Evolutionary conservation across 2,113 vertebrate species (phyloP).

Genomic region (Calonectris borealis): DNA sequence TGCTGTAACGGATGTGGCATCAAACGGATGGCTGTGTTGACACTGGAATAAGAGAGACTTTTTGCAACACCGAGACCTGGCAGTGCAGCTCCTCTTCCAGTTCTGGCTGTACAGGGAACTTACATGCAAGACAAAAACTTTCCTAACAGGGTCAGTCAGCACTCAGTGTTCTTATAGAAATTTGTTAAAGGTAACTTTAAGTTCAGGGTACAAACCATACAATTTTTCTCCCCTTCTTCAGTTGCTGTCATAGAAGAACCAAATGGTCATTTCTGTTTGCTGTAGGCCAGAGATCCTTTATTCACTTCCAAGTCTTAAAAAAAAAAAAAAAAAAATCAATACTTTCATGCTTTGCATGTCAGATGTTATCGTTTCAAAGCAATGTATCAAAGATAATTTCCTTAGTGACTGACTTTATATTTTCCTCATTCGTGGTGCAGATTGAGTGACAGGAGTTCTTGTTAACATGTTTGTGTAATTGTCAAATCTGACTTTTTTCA

Average conservation of each 20-base stretch:
- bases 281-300: neutral
- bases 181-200: neutral
- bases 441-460: neutral
- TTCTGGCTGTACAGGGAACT: neutral
- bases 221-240: neutral
- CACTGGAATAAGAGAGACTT: neutral
- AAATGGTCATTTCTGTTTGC: neutral
- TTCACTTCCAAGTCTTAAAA: neutral
- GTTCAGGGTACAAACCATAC: neutral
- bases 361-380: neutral
- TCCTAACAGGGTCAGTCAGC: neutral
- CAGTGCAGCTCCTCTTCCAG: neutral
- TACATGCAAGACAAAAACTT: neutral
- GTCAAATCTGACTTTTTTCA: constrained; percentile 70
- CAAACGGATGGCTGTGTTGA: neutral
- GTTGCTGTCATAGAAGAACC: neutral
- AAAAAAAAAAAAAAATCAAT: neutral
- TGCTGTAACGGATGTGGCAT: neutral
- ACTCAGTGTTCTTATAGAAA: neutral
- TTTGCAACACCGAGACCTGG: neutral
- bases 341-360: neutral
- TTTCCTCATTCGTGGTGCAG: neutral
- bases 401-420: neutral
- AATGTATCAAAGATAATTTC: neutral
- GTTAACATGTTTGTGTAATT: constrained; percentile 22